Evolutionary conservation across 1,140 invertebrate species (phyloP), one percentile per base, ranked within the genome.

Genomic region (Limonius californicus): DNA sequence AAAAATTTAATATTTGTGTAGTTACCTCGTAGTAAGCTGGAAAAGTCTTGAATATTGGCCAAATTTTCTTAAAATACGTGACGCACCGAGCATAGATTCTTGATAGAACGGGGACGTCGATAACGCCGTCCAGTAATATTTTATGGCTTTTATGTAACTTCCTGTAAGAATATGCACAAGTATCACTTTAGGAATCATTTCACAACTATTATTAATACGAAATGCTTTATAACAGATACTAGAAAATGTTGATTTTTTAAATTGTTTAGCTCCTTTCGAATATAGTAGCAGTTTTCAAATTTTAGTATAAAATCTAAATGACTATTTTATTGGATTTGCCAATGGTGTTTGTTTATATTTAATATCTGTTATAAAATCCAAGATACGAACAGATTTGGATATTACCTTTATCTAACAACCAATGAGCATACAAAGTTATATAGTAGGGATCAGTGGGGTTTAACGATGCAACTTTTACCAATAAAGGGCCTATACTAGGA

Each of bases 371-470:
- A n/a, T n/a, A n/a, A n/a, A n/a, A n/a, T n/a, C n/a, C n/a, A n/a
- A n/a, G n/a, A n/a, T n/a, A n/a, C n/a, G n/a, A 27, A 27, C 23
- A 27, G 9, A 27, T 3, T 9, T 27, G 9, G 23, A 42, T 27
- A 61, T 57, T 74, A 88, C 87, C 83, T 77, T 84, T 84, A 63
- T 78, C 78, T 53, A 80, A 79, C 8, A 87, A 77, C 87, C 87
- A 89, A 59, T 84, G 80, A 39, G 84, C 87, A 71, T 86, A 88
- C 63, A 86, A 78, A 1, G 85, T 79, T 27, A 85, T 82, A 73
- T 87, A 84, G 72, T 89, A 85, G 66, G 86, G 84, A 68, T 85
- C 85, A 62, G 79, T 78, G 0, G 86, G 85, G 64, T 87, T 84
- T 14, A 88, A 66, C 15, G 81, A 75, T 12, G 87, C 79, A 8